phyloP scores from a whole-genome alignment of 2,888 invertebrate genomes.

The Zygothrica quintamaculata region DNA sequence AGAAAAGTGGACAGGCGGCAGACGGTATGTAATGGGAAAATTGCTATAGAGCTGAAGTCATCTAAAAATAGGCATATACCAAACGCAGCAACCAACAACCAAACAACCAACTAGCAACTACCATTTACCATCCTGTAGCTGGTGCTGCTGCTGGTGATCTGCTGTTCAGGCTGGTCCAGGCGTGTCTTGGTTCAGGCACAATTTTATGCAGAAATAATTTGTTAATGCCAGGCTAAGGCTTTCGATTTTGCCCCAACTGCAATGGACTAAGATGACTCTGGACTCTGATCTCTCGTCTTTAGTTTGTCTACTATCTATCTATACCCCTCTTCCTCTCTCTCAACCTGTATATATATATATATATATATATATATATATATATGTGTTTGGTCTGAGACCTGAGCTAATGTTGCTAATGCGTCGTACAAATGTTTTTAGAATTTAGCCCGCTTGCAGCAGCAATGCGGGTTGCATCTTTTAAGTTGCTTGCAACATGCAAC shows the following conservation, averaged over 20 bases:
- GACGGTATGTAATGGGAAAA: constrained; percentile 40
- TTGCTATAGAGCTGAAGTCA: constrained; percentile 36
- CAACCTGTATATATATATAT: too few species aligned
- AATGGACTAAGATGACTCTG: not conserved
- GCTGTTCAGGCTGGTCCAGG: too few species aligned
- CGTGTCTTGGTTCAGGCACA: constrained; percentile 44
- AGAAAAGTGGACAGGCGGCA: too few species aligned
- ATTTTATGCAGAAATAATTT: constrained; percentile 72
- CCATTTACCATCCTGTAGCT: constrained; percentile 34
- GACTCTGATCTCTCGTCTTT: not conserved
- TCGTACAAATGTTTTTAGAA: constrained; percentile 45
- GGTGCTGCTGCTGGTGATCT: too few species aligned
- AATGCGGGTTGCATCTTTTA: constrained; percentile 1
- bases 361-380: too few species aligned
- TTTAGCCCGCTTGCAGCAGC: constrained; percentile 19
- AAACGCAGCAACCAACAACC: not conserved
- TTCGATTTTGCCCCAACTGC: constrained; percentile 48
- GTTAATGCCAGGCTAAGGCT: constrained; percentile 60
- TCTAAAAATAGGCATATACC: constrained; percentile 53
- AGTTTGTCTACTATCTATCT: not conserved
- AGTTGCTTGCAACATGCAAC: constrained; percentile 22
- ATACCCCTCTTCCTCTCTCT: too few species aligned
- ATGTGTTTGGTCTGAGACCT: not conserved
- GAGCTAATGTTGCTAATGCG: constrained; percentile 48
- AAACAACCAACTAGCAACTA: constrained; percentile 33